phyloP scores from a whole-genome alignment of 2,113 vertebrate species.

The Macquaria australasica region DNA sequence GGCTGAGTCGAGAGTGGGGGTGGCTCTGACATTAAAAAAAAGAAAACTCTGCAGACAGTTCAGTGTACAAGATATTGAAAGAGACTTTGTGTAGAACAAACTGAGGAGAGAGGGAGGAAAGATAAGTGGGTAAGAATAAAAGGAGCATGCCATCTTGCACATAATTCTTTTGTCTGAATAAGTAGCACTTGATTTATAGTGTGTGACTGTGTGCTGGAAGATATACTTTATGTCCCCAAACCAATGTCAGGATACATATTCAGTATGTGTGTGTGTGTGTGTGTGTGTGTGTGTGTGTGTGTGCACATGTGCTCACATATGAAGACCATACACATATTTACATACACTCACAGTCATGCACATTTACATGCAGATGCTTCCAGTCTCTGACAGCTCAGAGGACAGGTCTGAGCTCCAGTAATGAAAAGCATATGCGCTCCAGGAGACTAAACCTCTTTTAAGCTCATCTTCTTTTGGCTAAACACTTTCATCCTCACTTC shows the following conservation, averaged over 20 bases:
- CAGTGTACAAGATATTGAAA: constrained; percentile 46
- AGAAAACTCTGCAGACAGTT: constrained; percentile 42
- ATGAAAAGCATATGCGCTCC: constrained; percentile 80
- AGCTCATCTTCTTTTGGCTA: constrained; percentile 75
- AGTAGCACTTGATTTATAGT: background rate
- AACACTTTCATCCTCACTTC: constrained; percentile 70
- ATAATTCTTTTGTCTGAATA: constrained; percentile 3
- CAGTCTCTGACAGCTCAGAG: constrained; percentile 64
- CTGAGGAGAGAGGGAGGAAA: constrained; percentile 36
- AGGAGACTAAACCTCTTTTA: constrained; percentile 65
- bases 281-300: background rate
- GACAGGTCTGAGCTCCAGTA: constrained; percentile 76
- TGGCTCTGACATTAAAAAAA: constrained; percentile 25
- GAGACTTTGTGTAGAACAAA: background rate
- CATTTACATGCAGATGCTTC: constrained; percentile 63
- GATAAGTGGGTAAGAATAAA: constrained; percentile 21
- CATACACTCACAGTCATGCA: constrained; percentile 28
- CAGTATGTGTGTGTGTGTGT: constrained; percentile 13
- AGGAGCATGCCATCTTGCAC: constrained; percentile 18
- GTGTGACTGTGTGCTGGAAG: background rate
- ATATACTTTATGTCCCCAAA: constrained; percentile 3
- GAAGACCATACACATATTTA: constrained; percentile 43
- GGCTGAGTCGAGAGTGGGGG: constrained; percentile 32
- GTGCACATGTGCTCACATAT: constrained; percentile 10
- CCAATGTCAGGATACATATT: constrained; percentile 2